phyloP scores from a whole-genome alignment of 2,113 vertebrate species.

The Scomber scombrus region DNA sequence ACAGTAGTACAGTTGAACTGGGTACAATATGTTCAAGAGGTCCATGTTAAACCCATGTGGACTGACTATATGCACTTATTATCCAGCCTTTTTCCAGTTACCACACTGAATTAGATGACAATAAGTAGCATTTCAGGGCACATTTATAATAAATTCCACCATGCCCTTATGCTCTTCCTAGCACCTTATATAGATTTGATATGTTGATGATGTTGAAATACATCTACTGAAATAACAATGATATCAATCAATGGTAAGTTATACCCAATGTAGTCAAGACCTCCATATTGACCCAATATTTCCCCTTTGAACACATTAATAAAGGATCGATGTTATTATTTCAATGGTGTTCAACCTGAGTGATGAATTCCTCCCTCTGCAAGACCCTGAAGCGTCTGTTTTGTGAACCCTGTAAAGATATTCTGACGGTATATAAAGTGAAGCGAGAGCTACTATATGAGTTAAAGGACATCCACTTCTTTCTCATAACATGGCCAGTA shows the following conservation, averaged over 20 bases:
- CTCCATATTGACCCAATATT: background rate
- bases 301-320: background rate
- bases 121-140: background rate
- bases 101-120: conserved; percentile 3
- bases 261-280: background rate
- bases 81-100: conserved; percentile 2
- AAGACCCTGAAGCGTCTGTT: background rate
- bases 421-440: background rate
- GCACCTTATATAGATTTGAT: background rate
- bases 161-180: background rate
- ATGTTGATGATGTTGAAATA: background rate
- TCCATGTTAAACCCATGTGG: conserved; percentile 1
- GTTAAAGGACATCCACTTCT: background rate
- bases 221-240: background rate
- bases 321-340: background rate
- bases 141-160: background rate
- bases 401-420: background rate
- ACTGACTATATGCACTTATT: background rate
- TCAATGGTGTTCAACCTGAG: background rate
- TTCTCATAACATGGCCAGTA: background rate
- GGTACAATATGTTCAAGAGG: background rate
- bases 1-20: background rate
- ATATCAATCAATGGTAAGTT: background rate
- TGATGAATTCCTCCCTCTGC: background rate
- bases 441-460: background rate